Conservation (phyloP, 2,888 invertebrate species). For the Sminthurides aquaticus region DNA sequence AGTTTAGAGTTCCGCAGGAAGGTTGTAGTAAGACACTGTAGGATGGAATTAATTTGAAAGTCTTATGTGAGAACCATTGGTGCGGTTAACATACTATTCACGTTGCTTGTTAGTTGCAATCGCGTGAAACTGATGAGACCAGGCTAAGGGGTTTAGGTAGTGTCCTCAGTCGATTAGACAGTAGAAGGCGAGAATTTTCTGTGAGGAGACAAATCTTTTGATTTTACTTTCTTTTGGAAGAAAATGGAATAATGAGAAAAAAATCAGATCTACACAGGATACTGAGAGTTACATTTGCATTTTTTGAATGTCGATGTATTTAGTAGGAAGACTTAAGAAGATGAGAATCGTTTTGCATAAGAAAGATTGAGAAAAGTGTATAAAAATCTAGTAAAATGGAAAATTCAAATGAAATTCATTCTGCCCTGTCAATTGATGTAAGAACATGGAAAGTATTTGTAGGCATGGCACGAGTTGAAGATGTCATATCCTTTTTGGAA, state of each 20-base stretch:
- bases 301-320: constrained; percentile 21
- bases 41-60: no score
- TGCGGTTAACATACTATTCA: not conserved
- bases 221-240: not conserved
- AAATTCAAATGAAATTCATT: constrained; percentile 22
- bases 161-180: not conserved
- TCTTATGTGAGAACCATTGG: not conserved
- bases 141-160: not conserved
- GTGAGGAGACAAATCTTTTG: constrained; percentile 2
- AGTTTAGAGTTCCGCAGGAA: not conserved
- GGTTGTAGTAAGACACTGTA: not conserved
- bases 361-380: constrained; percentile 20
- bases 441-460: constrained; percentile 6
- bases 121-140: not conserved
- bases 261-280: not conserved
- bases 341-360: constrained; percentile 23
- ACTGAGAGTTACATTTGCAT: constrained; percentile 14
- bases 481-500: no score
- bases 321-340: constrained; percentile 16
- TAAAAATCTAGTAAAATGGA: constrained; percentile 17
- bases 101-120: not conserved
- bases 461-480: constrained; percentile 8
- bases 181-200: not conserved
- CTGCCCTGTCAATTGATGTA: not conserved
- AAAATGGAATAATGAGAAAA: constrained; percentile 7